Evolutionary conservation across 1,140 invertebrate genomes (phyloP).

Genomic region (Nasonia vitripennis): DNA sequence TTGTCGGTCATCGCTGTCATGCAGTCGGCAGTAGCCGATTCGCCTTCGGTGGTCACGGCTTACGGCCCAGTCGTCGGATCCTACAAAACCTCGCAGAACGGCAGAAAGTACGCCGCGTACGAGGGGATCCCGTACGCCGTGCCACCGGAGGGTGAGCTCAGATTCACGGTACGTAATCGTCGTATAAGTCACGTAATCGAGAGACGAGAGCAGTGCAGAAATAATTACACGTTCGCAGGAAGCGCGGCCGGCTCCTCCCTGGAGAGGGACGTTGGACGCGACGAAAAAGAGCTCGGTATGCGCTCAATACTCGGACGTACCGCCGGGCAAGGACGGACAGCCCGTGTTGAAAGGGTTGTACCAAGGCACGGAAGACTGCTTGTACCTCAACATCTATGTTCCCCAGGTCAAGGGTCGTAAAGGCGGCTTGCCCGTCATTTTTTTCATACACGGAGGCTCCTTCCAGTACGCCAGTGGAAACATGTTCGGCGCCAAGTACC

Average conservation of each 20-base stretch:
- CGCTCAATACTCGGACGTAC: slow-evolving; percentile 16
- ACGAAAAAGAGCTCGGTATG: background rate
- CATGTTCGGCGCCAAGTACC: slow-evolving; percentile 68
- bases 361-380: slow-evolving; percentile 81
- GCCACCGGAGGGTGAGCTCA: slow-evolving; percentile 6
- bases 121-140: slow-evolving; percentile 29
- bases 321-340: background rate
- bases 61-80: background rate
- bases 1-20: too few species aligned
- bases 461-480: slow-evolving; percentile 72
- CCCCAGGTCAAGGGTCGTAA: slow-evolving; percentile 73
- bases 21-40: too few species aligned
- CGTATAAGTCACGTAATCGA: too few species aligned
- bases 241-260: background rate
- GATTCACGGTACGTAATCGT: slow-evolving; percentile 21
- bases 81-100: slow-evolving; percentile 2
- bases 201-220: background rate
- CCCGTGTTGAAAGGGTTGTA: background rate
- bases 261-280: background rate
- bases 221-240: background rate
- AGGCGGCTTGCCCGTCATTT: slow-evolving; percentile 77
- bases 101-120: background rate
- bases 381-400: slow-evolving; percentile 86
- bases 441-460: slow-evolving; percentile 82
- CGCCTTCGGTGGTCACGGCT: background rate